A percentile compares a stretch with the other conserved stretches of the same genome.
These are phyloP conservation scores for Tyrannus savana DNA, from an alignment of 2,113 vertebrate genomes.

Conservation along the genomic window DNA sequence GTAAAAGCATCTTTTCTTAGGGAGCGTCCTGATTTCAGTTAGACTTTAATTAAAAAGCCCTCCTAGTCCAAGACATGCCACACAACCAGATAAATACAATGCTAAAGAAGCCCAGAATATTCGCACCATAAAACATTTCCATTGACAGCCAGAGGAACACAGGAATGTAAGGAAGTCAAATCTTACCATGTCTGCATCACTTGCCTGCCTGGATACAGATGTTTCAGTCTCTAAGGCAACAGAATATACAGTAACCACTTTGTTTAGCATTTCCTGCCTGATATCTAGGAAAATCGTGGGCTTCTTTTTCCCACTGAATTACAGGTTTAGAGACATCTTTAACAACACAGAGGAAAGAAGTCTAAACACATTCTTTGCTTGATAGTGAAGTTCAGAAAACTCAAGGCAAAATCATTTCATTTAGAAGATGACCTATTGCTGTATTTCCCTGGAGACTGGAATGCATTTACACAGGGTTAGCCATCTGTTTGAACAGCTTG, in stretches of 20 bases:
- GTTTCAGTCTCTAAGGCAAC: slow-evolving; percentile 76
- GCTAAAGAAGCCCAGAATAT: slow-evolving; percentile 58
- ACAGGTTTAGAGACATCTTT: not conserved
- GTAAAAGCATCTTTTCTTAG: slow-evolving; percentile 65
- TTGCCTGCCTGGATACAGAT: slow-evolving; percentile 74
- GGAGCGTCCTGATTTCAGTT: slow-evolving; percentile 50
- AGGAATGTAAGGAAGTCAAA: slow-evolving; percentile 70
- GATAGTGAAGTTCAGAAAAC: not conserved
- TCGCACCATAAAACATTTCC: slow-evolving; percentile 61
- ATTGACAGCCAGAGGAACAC: slow-evolving; percentile 69
- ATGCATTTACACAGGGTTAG: not conserved
- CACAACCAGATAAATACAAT: slow-evolving; percentile 46
- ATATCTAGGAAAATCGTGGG: not conserved
- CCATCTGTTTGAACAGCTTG: not conserved
- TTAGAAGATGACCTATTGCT: not conserved
- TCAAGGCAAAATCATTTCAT: not conserved
- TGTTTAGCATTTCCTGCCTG: slow-evolving; percentile 41
- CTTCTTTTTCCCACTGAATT: not conserved
- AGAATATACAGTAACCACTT: slow-evolving; percentile 68
- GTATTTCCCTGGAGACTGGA: not conserved
- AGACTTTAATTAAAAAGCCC: slow-evolving; percentile 64
- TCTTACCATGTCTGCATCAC: slow-evolving; percentile 75
- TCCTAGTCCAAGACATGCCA: slow-evolving; percentile 39
- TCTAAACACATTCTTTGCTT: not conserved
- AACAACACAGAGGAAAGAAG: not conserved